A percentile compares a stretch with the other conserved stretches of the same genome.
phyloP scores from a whole-genome alignment of 2,888 invertebrate species.

The Drosophila gaucha region DNA sequence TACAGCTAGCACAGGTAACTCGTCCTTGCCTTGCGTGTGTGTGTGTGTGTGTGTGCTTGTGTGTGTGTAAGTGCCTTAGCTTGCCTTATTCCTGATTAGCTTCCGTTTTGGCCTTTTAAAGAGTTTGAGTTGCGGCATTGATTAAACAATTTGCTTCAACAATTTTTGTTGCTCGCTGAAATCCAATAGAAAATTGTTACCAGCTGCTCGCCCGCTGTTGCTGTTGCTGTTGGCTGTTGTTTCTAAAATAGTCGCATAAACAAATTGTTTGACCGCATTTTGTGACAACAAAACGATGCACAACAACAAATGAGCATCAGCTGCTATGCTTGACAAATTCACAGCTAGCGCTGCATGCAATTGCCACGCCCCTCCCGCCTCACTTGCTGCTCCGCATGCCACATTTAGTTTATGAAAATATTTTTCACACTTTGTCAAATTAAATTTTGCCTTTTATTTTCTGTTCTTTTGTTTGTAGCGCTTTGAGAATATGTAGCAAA shows the following conservation, averaged over 20 bases:
- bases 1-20: conserved; percentile 53
- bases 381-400: conserved; percentile 12
- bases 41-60: conserved; percentile 11
- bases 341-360: conserved; percentile 48
- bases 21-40: conserved; percentile 46
- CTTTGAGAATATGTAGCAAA: not conserved
- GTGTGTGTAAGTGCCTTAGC: conserved; percentile 34
- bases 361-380: conserved; percentile 11
- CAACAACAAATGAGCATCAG: conserved; percentile 69
- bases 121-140: conserved; percentile 66
- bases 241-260: conserved; percentile 69
- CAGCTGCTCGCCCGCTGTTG: conserved; percentile 15
- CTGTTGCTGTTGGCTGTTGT: conserved; percentile 14
- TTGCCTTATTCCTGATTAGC: conserved; percentile 13
- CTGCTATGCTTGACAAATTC: conserved; percentile 69
- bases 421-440: conserved; percentile 75
- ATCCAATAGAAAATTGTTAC: conserved; percentile 27
- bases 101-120: conserved; percentile 41
- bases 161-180: conserved; percentile 8
- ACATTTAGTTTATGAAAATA: conserved; percentile 71
- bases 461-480: not conserved
- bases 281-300: conserved; percentile 50
- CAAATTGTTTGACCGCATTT: conserved; percentile 77
- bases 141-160: conserved; percentile 65
- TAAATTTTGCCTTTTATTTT: conserved; percentile 36